Evolutionary conservation across 2,888 invertebrate genomes (phyloP).

Genomic region (Anorthoa munda): DNA sequence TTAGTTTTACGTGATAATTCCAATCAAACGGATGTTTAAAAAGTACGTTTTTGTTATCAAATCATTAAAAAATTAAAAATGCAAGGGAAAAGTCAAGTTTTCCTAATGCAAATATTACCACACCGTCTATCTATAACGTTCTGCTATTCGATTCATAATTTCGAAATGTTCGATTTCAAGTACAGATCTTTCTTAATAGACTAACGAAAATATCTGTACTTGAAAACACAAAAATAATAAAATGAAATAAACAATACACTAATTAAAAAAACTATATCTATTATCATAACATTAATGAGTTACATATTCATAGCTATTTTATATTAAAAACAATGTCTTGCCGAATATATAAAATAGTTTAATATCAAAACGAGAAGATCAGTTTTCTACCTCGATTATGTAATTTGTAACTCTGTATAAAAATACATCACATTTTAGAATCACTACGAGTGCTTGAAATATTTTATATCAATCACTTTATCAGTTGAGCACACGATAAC

Average conservation of each 20-base stretch:
- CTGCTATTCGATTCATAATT: conserved; percentile 24
- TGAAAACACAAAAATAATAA: conserved; percentile 38
- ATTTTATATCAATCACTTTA: conserved; percentile 49
- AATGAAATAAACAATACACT: conserved; percentile 52
- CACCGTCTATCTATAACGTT: conserved; percentile 18
- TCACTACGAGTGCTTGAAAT: conserved; percentile 60
- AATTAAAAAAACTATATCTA: conserved; percentile 65
- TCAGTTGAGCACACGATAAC: conserved; percentile 40
- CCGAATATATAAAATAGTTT: conserved; percentile 57
- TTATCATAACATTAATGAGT: conserved; percentile 63
- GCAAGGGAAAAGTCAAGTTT: background rate
- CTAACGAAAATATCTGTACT: conserved; percentile 39
- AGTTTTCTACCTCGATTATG: conserved; percentile 58
- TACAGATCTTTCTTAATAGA: conserved; percentile 36
- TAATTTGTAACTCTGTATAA: conserved; percentile 70
- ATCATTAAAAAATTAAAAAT: conserved; percentile 6
- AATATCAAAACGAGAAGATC: conserved; percentile 55
- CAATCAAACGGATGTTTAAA: conserved; percentile 17
- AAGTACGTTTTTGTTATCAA: background rate
- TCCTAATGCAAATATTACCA: conserved; percentile 36
- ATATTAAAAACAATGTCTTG: conserved; percentile 51
- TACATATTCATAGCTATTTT: conserved; percentile 51
- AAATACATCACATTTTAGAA: conserved; percentile 76
- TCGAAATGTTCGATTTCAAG: conserved; percentile 21
- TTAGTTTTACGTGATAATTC: background rate